Percentiles rank a stretch among this genome's conserved stretches.
These are phyloP conservation scores for Kuschelorhynchus macadamiae DNA, from an alignment of 2,888 invertebrate species.

Conservation along the genomic window DNA sequence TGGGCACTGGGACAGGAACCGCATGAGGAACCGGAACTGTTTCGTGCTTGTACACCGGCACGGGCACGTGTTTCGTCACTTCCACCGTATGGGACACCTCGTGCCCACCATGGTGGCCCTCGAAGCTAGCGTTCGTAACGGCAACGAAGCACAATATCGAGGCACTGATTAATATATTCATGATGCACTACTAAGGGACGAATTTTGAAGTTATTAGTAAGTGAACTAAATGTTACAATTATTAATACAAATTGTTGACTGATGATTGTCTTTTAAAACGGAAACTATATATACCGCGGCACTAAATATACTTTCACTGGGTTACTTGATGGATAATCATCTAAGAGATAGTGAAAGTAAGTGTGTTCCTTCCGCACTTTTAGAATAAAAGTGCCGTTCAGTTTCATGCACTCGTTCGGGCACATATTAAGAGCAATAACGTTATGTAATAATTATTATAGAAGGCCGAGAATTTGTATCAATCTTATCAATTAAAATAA, in stretches of 20 bases:
- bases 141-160: constrained; percentile 62
- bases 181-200: constrained; percentile 63
- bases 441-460: constrained; percentile 19
- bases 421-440: not conserved
- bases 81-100: constrained; percentile 75
- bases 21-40: constrained; percentile 68
- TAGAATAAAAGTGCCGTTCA: constrained; percentile 22
- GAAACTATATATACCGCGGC: constrained; percentile 45
- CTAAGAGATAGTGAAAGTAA: constrained; percentile 40
- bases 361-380: constrained; percentile 36
- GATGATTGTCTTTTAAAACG: constrained; percentile 56
- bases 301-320: constrained; percentile 47
- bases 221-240: constrained; percentile 55
- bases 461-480: too few relatives aligned
- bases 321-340: constrained; percentile 26
- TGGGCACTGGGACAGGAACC: constrained; percentile 76
- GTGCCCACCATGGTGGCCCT: constrained; percentile 62
- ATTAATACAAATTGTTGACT: constrained; percentile 49
- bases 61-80: constrained; percentile 76
- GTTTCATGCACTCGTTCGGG: constrained; percentile 11
- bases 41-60: constrained; percentile 71
- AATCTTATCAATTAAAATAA: not conserved
- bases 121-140: constrained; percentile 64
- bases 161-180: constrained; percentile 55
- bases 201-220: constrained; percentile 55